Percentiles rank a stretch among this genome's conserved stretches.
Conservation (phyloP, 1,140 invertebrate genomes). For the Polypedilum pembai region DNA sequence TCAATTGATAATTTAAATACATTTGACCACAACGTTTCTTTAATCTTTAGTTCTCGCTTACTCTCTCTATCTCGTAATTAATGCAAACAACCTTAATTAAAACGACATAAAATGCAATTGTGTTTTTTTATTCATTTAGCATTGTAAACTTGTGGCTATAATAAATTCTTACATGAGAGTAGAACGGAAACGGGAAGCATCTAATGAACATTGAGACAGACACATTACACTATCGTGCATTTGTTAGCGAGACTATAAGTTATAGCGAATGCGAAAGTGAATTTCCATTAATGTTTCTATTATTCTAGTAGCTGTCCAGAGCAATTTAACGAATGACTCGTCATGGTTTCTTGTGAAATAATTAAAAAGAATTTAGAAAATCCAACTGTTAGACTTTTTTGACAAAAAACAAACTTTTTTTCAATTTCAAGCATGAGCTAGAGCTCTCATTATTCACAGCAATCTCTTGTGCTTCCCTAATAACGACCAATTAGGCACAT, state of each 20-base stretch:
- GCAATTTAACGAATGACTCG: too few species aligned
- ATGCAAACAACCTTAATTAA: background rate
- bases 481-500: background rate
- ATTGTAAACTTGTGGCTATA: background rate
- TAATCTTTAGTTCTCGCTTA: background rate
- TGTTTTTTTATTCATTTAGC: background rate
- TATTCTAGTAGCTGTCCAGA: too few species aligned
- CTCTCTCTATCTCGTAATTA: background rate
- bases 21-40: background rate
- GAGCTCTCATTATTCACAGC: too few species aligned
- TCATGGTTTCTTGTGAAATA: too few species aligned
- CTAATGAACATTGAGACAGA: background rate
- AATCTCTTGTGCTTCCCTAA: too few species aligned
- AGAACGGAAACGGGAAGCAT: conserved; percentile 12
- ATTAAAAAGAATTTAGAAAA: too few species aligned
- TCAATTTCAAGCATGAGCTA: too few species aligned
- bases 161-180: background rate
- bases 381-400: too few species aligned
- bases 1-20: too few species aligned
- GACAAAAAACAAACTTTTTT: too few species aligned
- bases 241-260: background rate
- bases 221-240: background rate
- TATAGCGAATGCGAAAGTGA: background rate
- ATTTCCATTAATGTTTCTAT: background rate
- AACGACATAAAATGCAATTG: conserved; percentile 14